These are phyloP conservation scores for Rhagologus leucostigma DNA, from an alignment of 2,113 vertebrate species.

Conservation along the genomic window DNA sequence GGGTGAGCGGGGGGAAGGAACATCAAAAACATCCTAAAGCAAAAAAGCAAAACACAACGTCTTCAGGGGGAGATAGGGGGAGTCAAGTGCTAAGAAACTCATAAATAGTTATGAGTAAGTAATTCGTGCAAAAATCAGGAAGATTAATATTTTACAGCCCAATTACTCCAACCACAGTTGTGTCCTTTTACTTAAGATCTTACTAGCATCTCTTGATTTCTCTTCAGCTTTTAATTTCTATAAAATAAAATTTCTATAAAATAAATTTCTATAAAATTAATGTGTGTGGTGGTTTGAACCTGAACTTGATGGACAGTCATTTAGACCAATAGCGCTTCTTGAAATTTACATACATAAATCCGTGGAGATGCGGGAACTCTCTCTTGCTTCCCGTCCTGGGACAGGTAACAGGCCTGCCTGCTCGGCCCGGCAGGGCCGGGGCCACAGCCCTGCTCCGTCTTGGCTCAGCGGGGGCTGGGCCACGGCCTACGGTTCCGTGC, in stretches of 20 bases:
- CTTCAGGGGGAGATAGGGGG: rapidly evolving
- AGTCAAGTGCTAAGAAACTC: not conserved
- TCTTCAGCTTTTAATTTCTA: not conserved
- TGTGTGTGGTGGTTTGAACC: no score
- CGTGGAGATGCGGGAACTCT: no score
- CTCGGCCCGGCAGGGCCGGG: no score
- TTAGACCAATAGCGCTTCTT: no score
- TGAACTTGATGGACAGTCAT: no score
- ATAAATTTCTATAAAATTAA: not conserved
- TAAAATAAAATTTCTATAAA: not conserved
- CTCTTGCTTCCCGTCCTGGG: no score
- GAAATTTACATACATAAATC: no score
- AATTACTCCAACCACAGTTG: not conserved
- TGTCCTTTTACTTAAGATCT: not conserved
- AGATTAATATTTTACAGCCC: not conserved
- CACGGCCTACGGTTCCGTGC: no score
- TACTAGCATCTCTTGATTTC: not conserved
- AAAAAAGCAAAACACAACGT: not conserved
- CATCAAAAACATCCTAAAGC: not conserved
- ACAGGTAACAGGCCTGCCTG: no score
- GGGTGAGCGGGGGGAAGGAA: rapidly evolving
- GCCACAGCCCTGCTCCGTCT: no score
- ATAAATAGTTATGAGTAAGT: not conserved
- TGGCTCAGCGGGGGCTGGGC: no score
- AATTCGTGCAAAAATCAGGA: not conserved